Conservation (phyloP, 1,140 invertebrate genomes). For the Globodera rostochiensis region DNA sequence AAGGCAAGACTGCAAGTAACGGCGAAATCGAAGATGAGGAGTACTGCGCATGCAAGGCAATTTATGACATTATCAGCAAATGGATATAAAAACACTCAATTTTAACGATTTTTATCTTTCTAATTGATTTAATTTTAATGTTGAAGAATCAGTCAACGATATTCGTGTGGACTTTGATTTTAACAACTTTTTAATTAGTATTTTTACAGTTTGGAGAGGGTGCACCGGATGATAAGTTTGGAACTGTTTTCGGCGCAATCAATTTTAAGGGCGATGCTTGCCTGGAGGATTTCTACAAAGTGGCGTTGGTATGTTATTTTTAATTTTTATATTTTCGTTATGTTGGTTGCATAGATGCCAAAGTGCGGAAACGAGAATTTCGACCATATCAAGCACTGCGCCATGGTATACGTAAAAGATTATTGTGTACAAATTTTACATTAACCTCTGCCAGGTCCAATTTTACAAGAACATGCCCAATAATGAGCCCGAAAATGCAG, state of each 20-base stretch:
- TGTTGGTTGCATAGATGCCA: not conserved
- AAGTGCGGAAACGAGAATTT: not conserved
- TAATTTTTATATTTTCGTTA: not conserved
- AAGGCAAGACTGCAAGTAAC: not conserved
- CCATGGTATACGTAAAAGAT: not conserved
- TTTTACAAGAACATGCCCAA: not conserved
- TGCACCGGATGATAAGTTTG: not conserved
- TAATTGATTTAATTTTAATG: no score
- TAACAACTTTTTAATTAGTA: no score
- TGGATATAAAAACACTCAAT: no score
- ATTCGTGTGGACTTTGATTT: not conserved
- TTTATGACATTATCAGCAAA: no score
- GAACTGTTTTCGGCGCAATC: not conserved
- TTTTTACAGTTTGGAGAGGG: not conserved
- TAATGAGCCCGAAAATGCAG: not conserved
- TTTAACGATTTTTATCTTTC: no score
- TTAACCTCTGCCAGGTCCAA: not conserved
- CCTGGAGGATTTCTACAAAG: not conserved
- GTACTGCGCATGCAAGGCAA: not conserved
- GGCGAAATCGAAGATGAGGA: not conserved
- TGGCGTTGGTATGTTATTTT: not conserved
- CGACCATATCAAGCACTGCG: not conserved
- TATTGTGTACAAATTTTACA: not conserved
- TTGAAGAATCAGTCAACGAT: no score
- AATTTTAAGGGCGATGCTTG: not conserved